Conservation (phyloP, 2,797 vertebrate species). For the Galaxias olidus region DNA sequence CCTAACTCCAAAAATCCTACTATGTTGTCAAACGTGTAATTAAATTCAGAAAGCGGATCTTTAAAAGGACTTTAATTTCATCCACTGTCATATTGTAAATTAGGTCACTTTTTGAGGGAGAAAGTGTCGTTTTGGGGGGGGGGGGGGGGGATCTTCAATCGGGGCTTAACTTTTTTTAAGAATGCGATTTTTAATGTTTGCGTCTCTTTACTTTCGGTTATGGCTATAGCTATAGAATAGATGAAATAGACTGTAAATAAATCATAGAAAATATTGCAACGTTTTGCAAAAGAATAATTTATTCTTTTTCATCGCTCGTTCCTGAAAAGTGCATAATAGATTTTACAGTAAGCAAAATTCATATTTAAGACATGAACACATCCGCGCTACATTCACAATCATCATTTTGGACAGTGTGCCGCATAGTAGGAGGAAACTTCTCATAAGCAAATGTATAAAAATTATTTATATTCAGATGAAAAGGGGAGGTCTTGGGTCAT, state of each 20-base stretch:
- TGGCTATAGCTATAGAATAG: too few species aligned
- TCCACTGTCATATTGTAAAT: too few species aligned
- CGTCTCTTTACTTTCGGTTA: not conserved
- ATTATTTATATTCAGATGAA: constrained; percentile 78
- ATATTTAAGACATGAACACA: constrained; percentile 85
- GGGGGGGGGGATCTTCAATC: too few species aligned
- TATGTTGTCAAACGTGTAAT: too few species aligned
- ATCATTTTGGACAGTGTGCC: constrained; percentile 78
- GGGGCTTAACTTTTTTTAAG: too few species aligned
- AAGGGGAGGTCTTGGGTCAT: constrained; percentile 71
- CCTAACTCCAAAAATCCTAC: too few species aligned
- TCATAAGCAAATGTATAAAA: constrained; percentile 82
- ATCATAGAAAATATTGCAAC: constrained; percentile 40
- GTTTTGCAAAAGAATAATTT: constrained; percentile 77
- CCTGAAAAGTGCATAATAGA: constrained; percentile 83
- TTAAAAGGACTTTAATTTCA: too few species aligned
- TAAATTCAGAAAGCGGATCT: too few species aligned
- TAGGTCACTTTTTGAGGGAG: too few species aligned
- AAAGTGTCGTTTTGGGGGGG: too few species aligned
- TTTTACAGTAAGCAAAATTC: constrained; percentile 83
- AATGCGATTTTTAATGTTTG: not conserved
- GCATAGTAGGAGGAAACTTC: constrained; percentile 71
- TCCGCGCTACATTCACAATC: constrained; percentile 80
- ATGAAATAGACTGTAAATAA: constrained; percentile 2
- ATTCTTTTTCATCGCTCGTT: constrained; percentile 71